Evolutionary conservation across 2,113 vertebrate species (phyloP).

Genomic region (Cephalopterus ornatus): DNA sequence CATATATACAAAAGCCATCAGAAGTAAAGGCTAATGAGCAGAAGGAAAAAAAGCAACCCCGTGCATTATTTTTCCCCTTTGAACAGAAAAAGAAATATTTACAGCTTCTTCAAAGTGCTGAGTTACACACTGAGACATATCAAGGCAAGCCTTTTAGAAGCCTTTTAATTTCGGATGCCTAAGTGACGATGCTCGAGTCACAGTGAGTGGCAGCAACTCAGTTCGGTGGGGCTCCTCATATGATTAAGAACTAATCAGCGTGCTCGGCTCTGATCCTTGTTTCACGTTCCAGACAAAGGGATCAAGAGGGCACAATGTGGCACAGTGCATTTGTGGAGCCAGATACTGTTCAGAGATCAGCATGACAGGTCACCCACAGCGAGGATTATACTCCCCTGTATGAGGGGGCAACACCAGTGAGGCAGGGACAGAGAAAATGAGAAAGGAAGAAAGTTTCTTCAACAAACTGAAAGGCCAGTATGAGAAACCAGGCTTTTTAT

Average conservation of each 20-base stretch:
- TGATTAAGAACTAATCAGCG: not conserved
- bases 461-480: not conserved
- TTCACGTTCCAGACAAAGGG: not conserved
- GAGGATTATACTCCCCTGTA: not conserved
- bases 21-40: not conserved
- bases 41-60: not conserved
- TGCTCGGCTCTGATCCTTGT: not conserved
- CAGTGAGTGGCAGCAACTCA: not conserved
- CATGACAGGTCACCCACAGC: accelerated
- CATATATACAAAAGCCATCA: not conserved
- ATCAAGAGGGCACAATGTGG: not conserved
- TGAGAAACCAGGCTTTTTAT: not conserved
- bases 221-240: not conserved
- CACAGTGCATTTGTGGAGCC: not conserved
- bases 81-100: not conserved
- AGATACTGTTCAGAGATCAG: not conserved
- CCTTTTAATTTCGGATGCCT: not conserved
- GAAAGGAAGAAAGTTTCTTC: not conserved
- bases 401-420: not conserved
- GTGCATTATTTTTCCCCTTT: not conserved
- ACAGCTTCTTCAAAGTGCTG: not conserved
- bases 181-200: not conserved
- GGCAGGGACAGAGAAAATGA: not conserved
- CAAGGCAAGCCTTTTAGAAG: not conserved
- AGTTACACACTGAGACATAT: not conserved